phyloP scores from a whole-genome alignment of 2,113 vertebrate species.

The Ursus arctos region DNA sequence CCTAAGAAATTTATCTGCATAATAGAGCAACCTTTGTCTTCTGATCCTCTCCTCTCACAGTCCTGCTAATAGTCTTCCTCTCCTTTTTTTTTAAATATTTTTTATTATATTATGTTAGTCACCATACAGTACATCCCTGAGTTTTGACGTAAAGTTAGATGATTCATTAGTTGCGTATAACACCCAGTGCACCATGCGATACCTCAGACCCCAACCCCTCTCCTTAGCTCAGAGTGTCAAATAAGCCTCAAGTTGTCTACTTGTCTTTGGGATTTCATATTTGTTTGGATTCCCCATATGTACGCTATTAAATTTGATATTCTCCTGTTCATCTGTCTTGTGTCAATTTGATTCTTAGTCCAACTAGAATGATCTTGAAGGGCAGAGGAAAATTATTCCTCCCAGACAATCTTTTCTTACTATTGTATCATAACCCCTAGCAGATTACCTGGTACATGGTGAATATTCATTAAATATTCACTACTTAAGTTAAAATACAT shows the following conservation, averaged over 20 bases:
- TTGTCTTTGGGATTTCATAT: not conserved
- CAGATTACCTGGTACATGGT: not conserved
- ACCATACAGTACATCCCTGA: too few species aligned
- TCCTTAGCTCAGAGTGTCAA: not conserved
- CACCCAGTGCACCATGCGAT: too few species aligned
- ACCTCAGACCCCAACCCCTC: not conserved
- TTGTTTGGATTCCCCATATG: not conserved
- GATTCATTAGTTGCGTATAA: too few species aligned
- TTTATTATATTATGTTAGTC: too few species aligned
- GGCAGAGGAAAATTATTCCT: not conserved
- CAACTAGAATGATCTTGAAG: not conserved
- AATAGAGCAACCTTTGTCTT: not conserved
- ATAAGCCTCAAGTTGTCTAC: not conserved
- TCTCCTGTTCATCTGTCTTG: not conserved
- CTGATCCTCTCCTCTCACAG: not conserved
- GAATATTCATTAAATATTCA: not conserved
- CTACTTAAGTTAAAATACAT: not conserved
- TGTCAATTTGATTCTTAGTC: not conserved
- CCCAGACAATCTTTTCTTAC: not conserved
- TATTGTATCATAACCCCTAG: not conserved
- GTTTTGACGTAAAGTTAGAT: too few species aligned
- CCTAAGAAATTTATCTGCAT: not conserved
- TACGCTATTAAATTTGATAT: not conserved
- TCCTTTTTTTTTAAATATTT: not conserved
- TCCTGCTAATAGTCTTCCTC: not conserved